A percentile compares a stretch with the other conserved stretches of the same genome.
phyloP scores from a whole-genome alignment of 2,113 vertebrate species.

The Numenius arquata region DNA sequence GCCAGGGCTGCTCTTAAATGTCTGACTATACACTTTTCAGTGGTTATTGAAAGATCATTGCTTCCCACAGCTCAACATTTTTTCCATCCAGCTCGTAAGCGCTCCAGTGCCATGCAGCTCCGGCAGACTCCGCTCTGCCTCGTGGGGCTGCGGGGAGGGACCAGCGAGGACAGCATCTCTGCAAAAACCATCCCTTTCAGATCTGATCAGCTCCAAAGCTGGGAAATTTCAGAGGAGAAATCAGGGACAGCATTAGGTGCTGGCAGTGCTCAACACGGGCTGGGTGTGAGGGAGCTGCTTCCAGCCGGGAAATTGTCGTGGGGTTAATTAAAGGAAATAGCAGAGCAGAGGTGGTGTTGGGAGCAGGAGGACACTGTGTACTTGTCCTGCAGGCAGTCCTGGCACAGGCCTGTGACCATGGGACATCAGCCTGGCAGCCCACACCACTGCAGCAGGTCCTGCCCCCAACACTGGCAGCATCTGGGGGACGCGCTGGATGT shows the following conservation, averaged over 20 bases:
- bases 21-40: conserved; percentile 40
- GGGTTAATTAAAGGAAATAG: not conserved
- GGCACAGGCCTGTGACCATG: fast-evolving
- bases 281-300: not conserved
- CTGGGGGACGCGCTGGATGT: not conserved
- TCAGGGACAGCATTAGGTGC: not conserved
- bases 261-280: not conserved
- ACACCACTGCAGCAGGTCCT: fast-evolving
- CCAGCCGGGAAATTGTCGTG: not conserved
- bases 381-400: not conserved
- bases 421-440: not conserved
- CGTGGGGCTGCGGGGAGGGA: too few relatives aligned
- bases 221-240: not conserved
- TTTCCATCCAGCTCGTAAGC: conserved; percentile 42
- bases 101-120: not conserved
- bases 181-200: not conserved
- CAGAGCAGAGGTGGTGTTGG: not conserved
- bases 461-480: fast-evolving
- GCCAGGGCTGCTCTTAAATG: conserved; percentile 56
- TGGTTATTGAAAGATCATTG: conserved; percentile 48
- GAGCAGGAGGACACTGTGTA: fast-evolving
- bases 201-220: not conserved
- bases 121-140: not conserved
- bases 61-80: conserved; percentile 51
- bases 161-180: not conserved